phyloP scores from a whole-genome alignment of 2,797 vertebrate genomes.

The Trichosurus vulpecula region DNA sequence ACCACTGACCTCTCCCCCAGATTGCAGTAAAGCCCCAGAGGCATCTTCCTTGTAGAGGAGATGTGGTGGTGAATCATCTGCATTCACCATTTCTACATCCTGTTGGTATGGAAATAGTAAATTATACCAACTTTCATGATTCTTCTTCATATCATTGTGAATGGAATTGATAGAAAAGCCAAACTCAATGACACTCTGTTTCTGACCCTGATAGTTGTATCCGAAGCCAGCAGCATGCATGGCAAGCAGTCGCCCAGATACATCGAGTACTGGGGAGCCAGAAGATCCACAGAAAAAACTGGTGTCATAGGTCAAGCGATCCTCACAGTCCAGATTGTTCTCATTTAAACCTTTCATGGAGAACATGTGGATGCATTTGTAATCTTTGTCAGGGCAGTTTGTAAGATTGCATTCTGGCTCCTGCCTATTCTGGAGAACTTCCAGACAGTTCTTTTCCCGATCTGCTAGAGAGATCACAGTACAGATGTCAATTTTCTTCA shows the following conservation, averaged over 20 bases:
- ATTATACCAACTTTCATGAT: not conserved
- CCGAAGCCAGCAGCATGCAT: constrained; percentile 70
- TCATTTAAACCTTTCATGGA: not conserved
- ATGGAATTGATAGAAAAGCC: constrained; percentile 45
- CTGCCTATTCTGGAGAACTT: not conserved
- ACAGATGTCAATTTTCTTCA: constrained; percentile 77
- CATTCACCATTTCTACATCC: constrained; percentile 53
- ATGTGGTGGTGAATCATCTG: not conserved
- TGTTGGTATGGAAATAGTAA: fast-evolving
- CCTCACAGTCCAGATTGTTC: fast-evolving
- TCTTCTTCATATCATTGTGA: constrained; percentile 41
- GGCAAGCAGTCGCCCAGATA: constrained; percentile 65
- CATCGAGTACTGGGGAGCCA: constrained; percentile 78
- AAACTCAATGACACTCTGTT: constrained; percentile 59
- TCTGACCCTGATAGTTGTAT: fast-evolving
- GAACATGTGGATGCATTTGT: constrained; percentile 8
- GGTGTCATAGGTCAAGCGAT: constrained; percentile 69
- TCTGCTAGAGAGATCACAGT: constrained; percentile 50
- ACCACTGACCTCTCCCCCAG: too few species aligned
- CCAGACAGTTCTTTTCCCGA: fast-evolving
- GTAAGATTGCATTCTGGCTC: fast-evolving
- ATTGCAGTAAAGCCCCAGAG: not conserved
- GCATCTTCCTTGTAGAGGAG: not conserved
- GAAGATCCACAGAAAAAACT: constrained; percentile 79
- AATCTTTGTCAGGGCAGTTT: fast-evolving